Conservation (phyloP, 1,140 invertebrate genomes). For the Coelopa frigida region DNA sequence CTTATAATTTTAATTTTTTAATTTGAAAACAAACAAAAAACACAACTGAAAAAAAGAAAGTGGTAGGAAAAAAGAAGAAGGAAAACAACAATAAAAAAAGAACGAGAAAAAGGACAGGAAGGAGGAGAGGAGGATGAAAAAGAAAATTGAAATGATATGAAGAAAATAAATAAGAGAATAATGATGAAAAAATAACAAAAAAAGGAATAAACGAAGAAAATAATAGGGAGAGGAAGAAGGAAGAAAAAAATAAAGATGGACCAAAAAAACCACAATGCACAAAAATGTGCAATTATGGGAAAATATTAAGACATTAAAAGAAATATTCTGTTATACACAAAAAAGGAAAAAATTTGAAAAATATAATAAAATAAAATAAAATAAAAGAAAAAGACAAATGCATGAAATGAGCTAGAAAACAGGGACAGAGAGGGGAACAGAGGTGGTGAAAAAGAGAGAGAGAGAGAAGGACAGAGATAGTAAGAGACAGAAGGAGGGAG, state of each 20-base stretch:
- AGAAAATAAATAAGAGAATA: slow-evolving; percentile 26
- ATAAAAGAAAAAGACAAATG: no score
- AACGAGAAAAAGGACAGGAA: neutral
- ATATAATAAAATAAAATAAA: no score
- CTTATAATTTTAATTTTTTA: no score
- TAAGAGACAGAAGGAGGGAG: neutral
- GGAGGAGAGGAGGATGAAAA: neutral
- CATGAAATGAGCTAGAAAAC: no score
- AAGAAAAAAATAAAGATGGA: neutral
- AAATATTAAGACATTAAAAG: no score
- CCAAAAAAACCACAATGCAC: no score
- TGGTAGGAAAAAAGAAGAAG: neutral
- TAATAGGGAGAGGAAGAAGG: neutral
- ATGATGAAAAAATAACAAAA: neutral
- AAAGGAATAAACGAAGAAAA: neutral
- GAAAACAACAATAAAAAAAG: neutral
- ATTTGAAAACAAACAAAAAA: no score
- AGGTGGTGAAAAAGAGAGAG: neutral
- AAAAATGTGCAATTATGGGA: no score
- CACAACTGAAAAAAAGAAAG: no score
- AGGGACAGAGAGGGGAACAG: no score
- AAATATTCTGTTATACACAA: no score
- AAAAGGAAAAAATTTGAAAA: no score
- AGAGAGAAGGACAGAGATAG: neutral
- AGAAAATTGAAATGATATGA: slow-evolving; percentile 9